Percentiles rank a stretch among this genome's conserved stretches.
phyloP scores from a whole-genome alignment of 2,888 invertebrate genomes.

The Drosophila fungiperda region DNA sequence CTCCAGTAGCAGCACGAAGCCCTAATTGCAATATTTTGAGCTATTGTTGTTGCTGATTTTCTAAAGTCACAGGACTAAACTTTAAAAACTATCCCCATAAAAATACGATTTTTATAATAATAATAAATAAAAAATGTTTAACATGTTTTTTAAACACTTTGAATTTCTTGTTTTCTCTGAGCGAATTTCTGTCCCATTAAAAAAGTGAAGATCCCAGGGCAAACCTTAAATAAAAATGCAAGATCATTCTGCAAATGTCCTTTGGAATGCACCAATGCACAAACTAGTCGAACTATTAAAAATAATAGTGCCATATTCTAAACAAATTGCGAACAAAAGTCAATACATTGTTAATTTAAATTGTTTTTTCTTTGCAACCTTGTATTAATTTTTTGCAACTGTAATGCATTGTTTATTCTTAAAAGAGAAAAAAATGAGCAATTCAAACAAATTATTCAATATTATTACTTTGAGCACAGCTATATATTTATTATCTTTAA shows the following conservation, averaged over 20 bases:
- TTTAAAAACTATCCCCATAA: neutral
- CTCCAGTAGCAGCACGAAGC: too few relatives aligned
- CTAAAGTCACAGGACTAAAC: neutral
- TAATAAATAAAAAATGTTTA: neutral
- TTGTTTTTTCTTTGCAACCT: neutral
- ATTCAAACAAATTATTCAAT: neutral
- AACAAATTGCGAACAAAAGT: too few relatives aligned
- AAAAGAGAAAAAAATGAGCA: neutral
- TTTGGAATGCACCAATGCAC: neutral
- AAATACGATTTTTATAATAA: neutral
- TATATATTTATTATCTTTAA: neutral
- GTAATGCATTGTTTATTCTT: neutral
- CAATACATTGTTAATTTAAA: neutral
- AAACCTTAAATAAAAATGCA: neutral
- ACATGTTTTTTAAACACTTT: neutral
- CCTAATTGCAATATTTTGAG: neutral
- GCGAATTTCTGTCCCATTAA: neutral
- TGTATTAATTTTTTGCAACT: neutral
- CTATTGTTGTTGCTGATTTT: neutral
- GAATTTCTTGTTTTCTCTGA: neutral
- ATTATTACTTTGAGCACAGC: neutral
- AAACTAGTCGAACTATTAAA: neutral
- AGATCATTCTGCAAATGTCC: neutral
- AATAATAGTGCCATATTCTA: neutral
- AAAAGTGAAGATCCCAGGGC: neutral